Evolutionary conservation across 2,113 vertebrate species (phyloP), one percentile per base, ranked within the genome.

Genomic region (Crocuta crocuta): DNA sequence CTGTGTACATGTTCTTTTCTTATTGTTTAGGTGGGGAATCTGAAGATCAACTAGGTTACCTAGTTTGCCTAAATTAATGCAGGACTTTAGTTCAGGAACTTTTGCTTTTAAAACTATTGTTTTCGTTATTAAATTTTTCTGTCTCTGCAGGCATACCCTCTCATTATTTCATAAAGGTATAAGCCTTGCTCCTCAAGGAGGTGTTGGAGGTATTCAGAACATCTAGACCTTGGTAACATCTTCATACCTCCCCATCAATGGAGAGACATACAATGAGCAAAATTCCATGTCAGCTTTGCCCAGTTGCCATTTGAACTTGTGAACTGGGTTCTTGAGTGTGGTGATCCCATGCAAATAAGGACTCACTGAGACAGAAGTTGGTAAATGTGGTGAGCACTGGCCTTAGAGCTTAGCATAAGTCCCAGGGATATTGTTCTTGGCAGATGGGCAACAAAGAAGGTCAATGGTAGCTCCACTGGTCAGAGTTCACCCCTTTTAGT

Each of bases 41-140:
- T 73, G 35, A 28, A 55, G 24, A 82, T 55, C 53, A 87, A 0
- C 10, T 19, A 93, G 12, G 45, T 35, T 76, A 31, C 9, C 31
- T 84, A 50, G 53, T 91, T 80, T 48, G 16, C 31, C 23, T 93
- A 63, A 93, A 26, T 93, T 86, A 3, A 58, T 23, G n/a, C 1
- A 82, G 21, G 17, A 76, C n/a, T 71, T 63, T 55, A 53, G 70
- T 39, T 91, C 13, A 13, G 31, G 24, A 45, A 39, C n/a, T 63
- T 87, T 61, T 89, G 82, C 10, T 91, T 79, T 28, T 16, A 83
- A 55, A 83, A 50, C 48, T 53, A 39, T 45, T 63, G 50, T 94
- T 85, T 74, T 17, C 17, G 45, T 66, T 58, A 19, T 45, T 74
- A 82, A 55, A 89, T 45, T 2, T 8, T 86, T 7, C 2, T 48